These are phyloP conservation scores for Drosophila prolongata DNA, from an alignment of 2,888 invertebrate genomes.

Conservation along the genomic window DNA sequence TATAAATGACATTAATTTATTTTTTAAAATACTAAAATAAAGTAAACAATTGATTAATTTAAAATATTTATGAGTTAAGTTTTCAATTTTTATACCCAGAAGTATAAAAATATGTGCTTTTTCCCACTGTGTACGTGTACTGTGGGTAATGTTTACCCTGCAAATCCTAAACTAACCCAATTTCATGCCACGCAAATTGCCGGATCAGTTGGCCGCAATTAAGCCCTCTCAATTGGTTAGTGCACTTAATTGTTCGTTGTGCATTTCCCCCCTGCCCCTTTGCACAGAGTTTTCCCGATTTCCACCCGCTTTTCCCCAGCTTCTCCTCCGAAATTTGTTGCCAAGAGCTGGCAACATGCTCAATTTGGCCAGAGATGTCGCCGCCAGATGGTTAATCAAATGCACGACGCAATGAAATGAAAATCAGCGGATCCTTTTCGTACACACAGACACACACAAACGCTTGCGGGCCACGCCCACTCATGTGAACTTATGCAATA, in stretches of 20 bases:
- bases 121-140: not conserved
- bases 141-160: not conserved
- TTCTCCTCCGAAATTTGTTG: slow-evolving; percentile 29
- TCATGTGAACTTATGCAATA: slow-evolving; percentile 68
- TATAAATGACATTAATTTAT: too few relatives aligned
- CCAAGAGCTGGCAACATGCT: slow-evolving; percentile 56
- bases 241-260: slow-evolving; percentile 37
- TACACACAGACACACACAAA: not conserved
- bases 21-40: not conserved
- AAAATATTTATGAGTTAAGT: too few relatives aligned
- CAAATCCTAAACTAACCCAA: slow-evolving; percentile 16
- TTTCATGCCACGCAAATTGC: slow-evolving; percentile 14
- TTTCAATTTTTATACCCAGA: too few relatives aligned
- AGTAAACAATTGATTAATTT: too few relatives aligned
- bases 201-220: slow-evolving; percentile 30
- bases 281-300: not conserved
- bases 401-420: slow-evolving; percentile 64
- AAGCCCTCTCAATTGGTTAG: slow-evolving; percentile 32
- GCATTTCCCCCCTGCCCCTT: slow-evolving; percentile 5
- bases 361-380: slow-evolving; percentile 60
- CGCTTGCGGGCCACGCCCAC: slow-evolving; percentile 2
- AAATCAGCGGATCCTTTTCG: slow-evolving; percentile 54
- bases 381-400: slow-evolving; percentile 74
- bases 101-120: not conserved
- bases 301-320: not conserved